These are phyloP conservation scores for Elephas maximus DNA, from an alignment of 2,113 vertebrate species.

Conservation along the genomic window DNA sequence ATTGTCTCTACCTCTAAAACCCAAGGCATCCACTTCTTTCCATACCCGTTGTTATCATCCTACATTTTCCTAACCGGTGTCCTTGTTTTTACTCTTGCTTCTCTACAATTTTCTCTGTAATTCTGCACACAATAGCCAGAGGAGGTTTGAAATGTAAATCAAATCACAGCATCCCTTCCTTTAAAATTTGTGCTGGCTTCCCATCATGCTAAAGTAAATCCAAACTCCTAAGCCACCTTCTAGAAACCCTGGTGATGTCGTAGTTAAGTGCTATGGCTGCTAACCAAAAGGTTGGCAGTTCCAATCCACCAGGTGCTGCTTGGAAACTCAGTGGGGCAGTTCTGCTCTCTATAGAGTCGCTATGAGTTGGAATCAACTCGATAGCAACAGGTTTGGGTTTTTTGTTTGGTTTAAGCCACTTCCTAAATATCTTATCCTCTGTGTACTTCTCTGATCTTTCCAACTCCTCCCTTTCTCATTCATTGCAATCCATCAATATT, in stretches of 20 bases:
- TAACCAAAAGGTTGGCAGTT: too few species aligned
- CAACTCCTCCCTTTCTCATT: neutral
- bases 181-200: neutral
- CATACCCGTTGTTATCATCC: neutral
- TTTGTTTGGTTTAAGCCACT: neutral
- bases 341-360: too few species aligned
- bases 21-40: neutral
- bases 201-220: neutral
- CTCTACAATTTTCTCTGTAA: neutral
- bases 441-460: neutral
- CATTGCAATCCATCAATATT: neutral
- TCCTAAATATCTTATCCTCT: neutral
- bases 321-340: too few species aligned
- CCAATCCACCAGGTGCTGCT: too few species aligned
- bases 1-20: neutral
- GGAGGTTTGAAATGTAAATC: neutral
- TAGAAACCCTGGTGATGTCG: too few species aligned
- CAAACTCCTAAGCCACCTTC: neutral
- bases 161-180: neutral
- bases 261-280: too few species aligned
- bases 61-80: neutral
- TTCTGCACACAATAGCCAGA: neutral
- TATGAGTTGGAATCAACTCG: too few species aligned
- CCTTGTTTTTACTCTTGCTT: neutral
- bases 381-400: too few species aligned